Evolutionary conservation across 2,888 invertebrate species (phyloP), one percentile per base, ranked within the genome.

Genomic region (Frankliniella fusca): DNA sequence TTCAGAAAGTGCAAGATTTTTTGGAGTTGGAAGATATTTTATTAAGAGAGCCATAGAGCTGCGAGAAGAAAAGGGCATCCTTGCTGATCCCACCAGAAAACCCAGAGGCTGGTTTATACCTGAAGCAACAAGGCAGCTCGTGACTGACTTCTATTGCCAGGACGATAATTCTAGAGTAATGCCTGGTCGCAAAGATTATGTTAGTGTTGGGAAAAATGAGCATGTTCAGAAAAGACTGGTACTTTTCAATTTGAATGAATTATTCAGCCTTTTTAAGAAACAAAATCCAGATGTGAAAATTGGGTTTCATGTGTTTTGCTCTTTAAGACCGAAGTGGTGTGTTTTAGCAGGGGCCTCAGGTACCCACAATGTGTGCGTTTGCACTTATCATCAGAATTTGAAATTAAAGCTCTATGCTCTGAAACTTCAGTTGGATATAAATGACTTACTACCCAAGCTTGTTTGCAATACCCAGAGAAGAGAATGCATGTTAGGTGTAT

Each of bases 301-400:
- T 48, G 83, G 84, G 7, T 84, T 84, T 81, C 80, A 80, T 50
- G 80, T 80, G 65, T 84, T 84, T 81, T 83, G 82, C 38, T 28
- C 50, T 23, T 70, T 84, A n/a, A 80, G 84, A 15, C 84, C 84
- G 10, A 82, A 81, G 28, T 81, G 83, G 70, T 85, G 85, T 79
- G 83, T 85, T 15, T 80, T 85, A 23, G 84, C 84, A 81, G 84
- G 84, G 28, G 23, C 83, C n/a, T 80, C 83, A 50, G 84, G 84
- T 12, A 84, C 85, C 23, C 84, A 84, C 65, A 65, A 80, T 15
- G 82, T 85, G 8, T 84, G 84, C 80, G 83, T 85, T 20, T 85
- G 84, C 81, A 81, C 82, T 9, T 54, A 65, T n/a, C 83, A 84
- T 65, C 83, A 84, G 82, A 84, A 84, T 83, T 80, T 84, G 3